Evolutionary conservation across 2,888 invertebrate species (phyloP).

Genomic region (Odontocolon sp.): DNA sequence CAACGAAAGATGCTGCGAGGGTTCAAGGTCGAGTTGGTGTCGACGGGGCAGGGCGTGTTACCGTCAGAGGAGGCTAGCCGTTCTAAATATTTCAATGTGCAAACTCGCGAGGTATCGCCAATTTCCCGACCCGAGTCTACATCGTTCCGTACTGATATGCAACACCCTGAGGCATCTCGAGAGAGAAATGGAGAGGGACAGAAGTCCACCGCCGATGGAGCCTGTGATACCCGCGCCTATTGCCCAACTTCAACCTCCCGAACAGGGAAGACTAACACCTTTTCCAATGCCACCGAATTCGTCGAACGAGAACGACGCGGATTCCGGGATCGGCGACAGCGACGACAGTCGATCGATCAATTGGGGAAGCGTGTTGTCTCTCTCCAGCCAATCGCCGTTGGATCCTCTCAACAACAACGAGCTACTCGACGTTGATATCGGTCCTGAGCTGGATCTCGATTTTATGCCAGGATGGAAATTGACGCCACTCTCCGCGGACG

Average conservation of each 20-base stretch:
- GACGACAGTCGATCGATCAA: slow-evolving; percentile 89
- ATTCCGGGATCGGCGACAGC: slow-evolving; percentile 89
- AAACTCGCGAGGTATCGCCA: slow-evolving; percentile 94
- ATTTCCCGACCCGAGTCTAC: slow-evolving; percentile 93
- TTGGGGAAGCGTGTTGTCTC: slow-evolving; percentile 94
- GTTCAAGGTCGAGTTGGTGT: slow-evolving; percentile 88
- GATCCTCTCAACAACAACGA: slow-evolving; percentile 92
- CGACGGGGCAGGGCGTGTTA: slow-evolving; percentile 90
- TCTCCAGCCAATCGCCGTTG: slow-evolving; percentile 92
- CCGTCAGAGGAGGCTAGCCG: slow-evolving; percentile 92
- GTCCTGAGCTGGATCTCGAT: slow-evolving; percentile 86
- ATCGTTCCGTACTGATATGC: slow-evolving; percentile 95
- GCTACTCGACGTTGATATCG: slow-evolving; percentile 85
- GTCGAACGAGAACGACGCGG: slow-evolving; percentile 86
- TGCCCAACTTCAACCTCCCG: slow-evolving; percentile 79
- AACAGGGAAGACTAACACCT: slow-evolving; percentile 78
- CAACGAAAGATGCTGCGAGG: slow-evolving; percentile 86
- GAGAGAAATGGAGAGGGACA: slow-evolving; percentile 91
- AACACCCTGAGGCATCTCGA: slow-evolving; percentile 95
- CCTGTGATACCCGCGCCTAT: slow-evolving; percentile 80
- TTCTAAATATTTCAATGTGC: slow-evolving; percentile 95
- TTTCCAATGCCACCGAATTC: slow-evolving; percentile 81
- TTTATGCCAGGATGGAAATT: slow-evolving; percentile 83
- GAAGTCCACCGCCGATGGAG: slow-evolving; percentile 78
- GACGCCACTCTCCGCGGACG: slow-evolving; percentile 81